Base-by-base conservation (phyloP, 2,797 vertebrate genomes). In the Paratrypauchen microcephalus region DNA sequence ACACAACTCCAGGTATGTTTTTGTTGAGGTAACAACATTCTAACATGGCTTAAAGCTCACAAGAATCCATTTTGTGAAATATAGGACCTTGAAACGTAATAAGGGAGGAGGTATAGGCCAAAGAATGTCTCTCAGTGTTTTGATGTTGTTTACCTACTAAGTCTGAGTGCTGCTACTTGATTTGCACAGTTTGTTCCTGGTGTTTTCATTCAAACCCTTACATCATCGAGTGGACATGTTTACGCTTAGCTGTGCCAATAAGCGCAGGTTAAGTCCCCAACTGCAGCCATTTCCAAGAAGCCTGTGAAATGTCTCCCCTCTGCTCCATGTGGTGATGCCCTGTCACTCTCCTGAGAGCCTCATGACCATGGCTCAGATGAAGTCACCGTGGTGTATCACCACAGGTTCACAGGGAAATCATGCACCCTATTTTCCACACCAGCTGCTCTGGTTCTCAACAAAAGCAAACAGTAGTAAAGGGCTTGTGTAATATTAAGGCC, bases 321-420 rank as follows among this genome's bases (percentile, higher is more conserved):
- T 9, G 45, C 19, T 67, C 54, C 48, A 79, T 79, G 61, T 48
- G 69, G 56, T 71, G 54, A 66, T 60, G 70, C 13, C 58, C 32
- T 19, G 32, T 54, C 54, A 41, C 70, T 73, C 78, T 69, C 73
- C 60, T 60, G 59, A 52, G 47, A 66, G 48, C 65, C 78, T 69
- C 66, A 68, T 69, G 61, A 72, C 32, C 1, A 0, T 64, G 70
- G 76, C 60, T 21, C 52, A 52, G 28, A 75, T 84, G 70, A 84
- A 74, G 76, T 84, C 83, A 84, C 48, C 60, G 79, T 7, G 24
- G 62, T 83, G 83, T 82, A 81, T 89, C 82, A 81, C 21, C 72
- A 68, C 83, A 74, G 79, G 80, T 82, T 79, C 62, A 57, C 19
- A 6, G 36, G 41, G 74, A 77, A 59, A 60, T 78, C 66, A 55